These are phyloP conservation scores for Chelmon rostratus DNA, from an alignment of 2,797 vertebrate species.

Conservation along the genomic window DNA sequence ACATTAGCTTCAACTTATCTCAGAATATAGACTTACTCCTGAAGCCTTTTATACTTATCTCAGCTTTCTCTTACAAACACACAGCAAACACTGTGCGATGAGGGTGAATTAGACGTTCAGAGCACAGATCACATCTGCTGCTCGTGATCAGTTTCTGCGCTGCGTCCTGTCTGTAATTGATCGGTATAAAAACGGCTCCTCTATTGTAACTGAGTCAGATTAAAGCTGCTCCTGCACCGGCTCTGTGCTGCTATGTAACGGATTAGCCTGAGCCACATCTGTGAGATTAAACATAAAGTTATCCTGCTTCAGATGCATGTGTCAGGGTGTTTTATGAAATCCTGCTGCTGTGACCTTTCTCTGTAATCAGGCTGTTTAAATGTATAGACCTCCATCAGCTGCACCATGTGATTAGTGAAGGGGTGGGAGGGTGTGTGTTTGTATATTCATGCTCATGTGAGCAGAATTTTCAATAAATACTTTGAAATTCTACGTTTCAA, in stretches of 20 bases:
- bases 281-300: background rate
- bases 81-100: background rate
- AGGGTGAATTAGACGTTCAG: background rate
- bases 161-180: slow-evolving; percentile 10
- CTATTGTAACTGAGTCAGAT: background rate
- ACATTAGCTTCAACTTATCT: slow-evolving; percentile 7
- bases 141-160: background rate
- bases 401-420: slow-evolving; percentile 34
- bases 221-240: background rate
- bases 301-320: background rate
- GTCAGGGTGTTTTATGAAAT: background rate
- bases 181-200: slow-evolving; percentile 8
- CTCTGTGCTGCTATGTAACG: slow-evolving; percentile 6
- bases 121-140: slow-evolving; percentile 29
- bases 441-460: background rate
- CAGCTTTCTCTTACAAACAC: slow-evolving; percentile 6
- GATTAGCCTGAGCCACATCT: slow-evolving; percentile 8
- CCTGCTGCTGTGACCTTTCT: slow-evolving; percentile 70
- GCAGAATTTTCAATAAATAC: background rate
- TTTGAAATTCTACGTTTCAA: background rate
- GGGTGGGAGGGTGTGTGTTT: background rate
- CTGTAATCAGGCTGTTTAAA: slow-evolving; percentile 64
- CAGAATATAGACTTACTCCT: slow-evolving; percentile 48
- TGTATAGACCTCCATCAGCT: slow-evolving; percentile 26
- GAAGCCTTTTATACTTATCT: background rate